Evolutionary conservation across 2,797 vertebrate genomes (phyloP), one percentile per base, ranked within the genome.

Genomic region (Leuciscus waleckii): DNA sequence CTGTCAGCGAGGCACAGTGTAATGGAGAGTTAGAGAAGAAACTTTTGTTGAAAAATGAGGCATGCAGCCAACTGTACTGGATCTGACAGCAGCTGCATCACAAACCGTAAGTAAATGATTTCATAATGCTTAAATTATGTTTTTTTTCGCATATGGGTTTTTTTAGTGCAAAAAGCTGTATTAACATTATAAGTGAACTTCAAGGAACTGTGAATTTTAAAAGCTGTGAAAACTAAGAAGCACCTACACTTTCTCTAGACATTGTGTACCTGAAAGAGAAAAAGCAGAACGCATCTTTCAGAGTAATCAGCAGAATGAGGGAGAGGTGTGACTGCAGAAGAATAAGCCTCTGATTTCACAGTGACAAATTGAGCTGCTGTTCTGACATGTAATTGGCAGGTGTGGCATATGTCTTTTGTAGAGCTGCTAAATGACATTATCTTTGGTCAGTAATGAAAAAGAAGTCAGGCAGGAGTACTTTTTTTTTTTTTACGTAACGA

Each of bases 261-360:
- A 75, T 13, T 54, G 49, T 23, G 10, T 37, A 54, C 3, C 49
- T 75, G 49, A 54, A 54, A 75, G 19, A 75, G 32, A 75, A 51
- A 29, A 49, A 29, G 41, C 2, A 75, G 19, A 54, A 7, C 2
- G 0, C 17, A 35, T 67, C 26, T 79, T 79, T 67, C 61, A 32
- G 26, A 49, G 41, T 9, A 67, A 80, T 23, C 29, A 80, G 63
- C 61, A 35, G 61, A 79, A 79, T 35, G 41, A 68, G 78, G 3
- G 29, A 65, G 56, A 79, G 6, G 46, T 35, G 71, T 51, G 71
- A 35, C 71, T 74, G 26, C 71, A 51, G 46, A 75, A 54, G 19
- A 75, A 75, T 75, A 51, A 54, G 26, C 46, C 73, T 32, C 19
- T 75, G 43, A 75, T 75, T 75, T 75, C 29, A 74, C 70, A 21